Conservation (phyloP, 2,797 vertebrate genomes). For the Margarornis squamiger region DNA sequence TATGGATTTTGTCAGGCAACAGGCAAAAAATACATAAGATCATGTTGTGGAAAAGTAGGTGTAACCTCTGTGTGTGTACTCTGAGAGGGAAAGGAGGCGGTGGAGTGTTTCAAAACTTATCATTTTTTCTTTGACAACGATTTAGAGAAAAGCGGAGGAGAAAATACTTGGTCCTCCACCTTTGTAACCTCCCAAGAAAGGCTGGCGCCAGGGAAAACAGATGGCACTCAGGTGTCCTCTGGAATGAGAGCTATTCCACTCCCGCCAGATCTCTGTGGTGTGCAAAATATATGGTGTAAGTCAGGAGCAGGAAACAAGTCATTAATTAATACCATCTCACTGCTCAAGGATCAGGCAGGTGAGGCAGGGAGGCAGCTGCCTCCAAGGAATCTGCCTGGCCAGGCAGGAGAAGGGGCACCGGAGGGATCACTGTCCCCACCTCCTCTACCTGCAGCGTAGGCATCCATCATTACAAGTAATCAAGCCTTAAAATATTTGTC, state of each 20-base stretch:
- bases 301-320: slow-evolving; percentile 34
- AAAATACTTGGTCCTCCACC: slow-evolving; percentile 33
- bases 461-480: slow-evolving; percentile 50
- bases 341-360: background rate
- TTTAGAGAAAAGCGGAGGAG: slow-evolving; percentile 27
- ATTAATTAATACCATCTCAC: slow-evolving; percentile 48
- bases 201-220: slow-evolving; percentile 42
- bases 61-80: background rate
- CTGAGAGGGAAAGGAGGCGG: background rate
- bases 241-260: background rate
- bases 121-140: slow-evolving; percentile 31
- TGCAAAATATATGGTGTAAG: slow-evolving; percentile 24
- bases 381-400: background rate
- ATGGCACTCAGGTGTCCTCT: slow-evolving; percentile 12
- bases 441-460: background rate
- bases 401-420: background rate
- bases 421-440: background rate
- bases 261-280: background rate
- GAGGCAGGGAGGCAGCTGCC: background rate
- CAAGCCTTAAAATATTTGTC: slow-evolving; percentile 50
- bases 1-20: slow-evolving; percentile 64
- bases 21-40: slow-evolving; percentile 10
- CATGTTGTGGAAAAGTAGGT: slow-evolving; percentile 14
- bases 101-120: slow-evolving; percentile 29
- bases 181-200: slow-evolving; percentile 17